Percentiles rank a stretch among this genome's conserved stretches.
Conservation (phyloP, 2,888 invertebrate genomes). For the Chrysopilus asiliformis region DNA sequence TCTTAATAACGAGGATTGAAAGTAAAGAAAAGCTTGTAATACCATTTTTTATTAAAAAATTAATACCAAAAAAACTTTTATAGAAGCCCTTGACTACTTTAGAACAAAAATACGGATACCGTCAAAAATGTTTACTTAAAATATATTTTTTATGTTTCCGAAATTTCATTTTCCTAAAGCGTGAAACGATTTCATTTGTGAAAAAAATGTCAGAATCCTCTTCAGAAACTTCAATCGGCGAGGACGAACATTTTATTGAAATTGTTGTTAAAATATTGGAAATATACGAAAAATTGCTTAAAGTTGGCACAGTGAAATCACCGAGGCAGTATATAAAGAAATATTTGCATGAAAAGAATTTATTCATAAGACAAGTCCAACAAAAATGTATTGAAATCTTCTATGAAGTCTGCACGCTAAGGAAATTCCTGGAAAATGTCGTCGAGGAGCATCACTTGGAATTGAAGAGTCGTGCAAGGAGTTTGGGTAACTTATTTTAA, state of each 20-base stretch:
- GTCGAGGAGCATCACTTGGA: slow-evolving; percentile 1
- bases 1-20: too few species aligned
- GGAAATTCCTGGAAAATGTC: slow-evolving; percentile 5
- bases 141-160: too few species aligned
- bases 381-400: slow-evolving; percentile 7
- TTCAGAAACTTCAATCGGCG: not conserved
- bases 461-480: not conserved
- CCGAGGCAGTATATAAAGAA: slow-evolving; percentile 10
- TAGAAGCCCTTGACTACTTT: too few species aligned
- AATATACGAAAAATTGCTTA: not conserved
- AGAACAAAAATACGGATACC: too few species aligned
- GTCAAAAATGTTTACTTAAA: too few species aligned
- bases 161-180: too few species aligned
- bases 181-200: too few species aligned
- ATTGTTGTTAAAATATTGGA: not conserved
- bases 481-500: slow-evolving; percentile 7
- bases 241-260: slow-evolving; percentile 2
- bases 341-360: slow-evolving; percentile 9
- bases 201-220: too few species aligned
- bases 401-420: slow-evolving; percentile 8
- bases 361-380: slow-evolving; percentile 6
- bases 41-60: too few species aligned
- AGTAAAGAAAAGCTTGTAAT: too few species aligned
- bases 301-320: not conserved
- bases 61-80: too few species aligned